phyloP scores from a whole-genome alignment of 2,888 invertebrate genomes.

The Seira ritae region DNA sequence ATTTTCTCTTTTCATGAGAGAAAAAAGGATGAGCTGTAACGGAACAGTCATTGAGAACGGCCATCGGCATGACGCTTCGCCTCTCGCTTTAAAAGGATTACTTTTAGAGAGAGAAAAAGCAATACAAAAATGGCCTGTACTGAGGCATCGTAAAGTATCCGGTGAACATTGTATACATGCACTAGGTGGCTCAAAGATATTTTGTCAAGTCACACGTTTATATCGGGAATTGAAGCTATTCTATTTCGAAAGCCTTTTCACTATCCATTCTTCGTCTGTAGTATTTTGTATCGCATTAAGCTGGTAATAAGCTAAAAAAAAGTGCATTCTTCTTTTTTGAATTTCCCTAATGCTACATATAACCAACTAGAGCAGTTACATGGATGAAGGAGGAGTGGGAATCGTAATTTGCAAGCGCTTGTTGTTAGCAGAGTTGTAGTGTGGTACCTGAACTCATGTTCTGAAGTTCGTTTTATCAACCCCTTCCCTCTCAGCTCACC shows the following conservation, averaged over 20 bases:
- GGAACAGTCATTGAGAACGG: neutral
- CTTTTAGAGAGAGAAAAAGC: neutral
- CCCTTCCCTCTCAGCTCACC: neutral
- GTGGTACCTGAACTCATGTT: conserved; percentile 56
- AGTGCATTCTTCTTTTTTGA: conserved; percentile 6
- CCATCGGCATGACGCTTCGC: neutral
- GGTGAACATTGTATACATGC: neutral
- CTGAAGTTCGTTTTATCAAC: conserved; percentile 40
- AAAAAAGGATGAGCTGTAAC: conserved; percentile 9
- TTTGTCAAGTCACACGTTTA: conserved; percentile 5
- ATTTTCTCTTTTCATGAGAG: neutral
- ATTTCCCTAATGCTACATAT: no score
- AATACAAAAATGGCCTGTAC: neutral
- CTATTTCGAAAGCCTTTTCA: neutral
- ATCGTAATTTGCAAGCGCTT: neutral
- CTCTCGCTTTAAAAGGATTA: neutral
- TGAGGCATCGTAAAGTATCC: neutral
- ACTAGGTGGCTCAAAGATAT: neutral
- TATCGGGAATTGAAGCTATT: neutral
- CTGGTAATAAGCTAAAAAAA: conserved; percentile 6
- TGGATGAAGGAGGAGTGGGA: neutral
- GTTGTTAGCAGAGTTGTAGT: conserved; percentile 29
- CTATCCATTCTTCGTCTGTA: neutral
- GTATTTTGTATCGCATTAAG: neutral
- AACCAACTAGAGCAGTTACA: neutral